These are phyloP conservation scores for Papilio aristodemus DNA, from an alignment of 1,140 invertebrate species.

Conservation along the genomic window DNA sequence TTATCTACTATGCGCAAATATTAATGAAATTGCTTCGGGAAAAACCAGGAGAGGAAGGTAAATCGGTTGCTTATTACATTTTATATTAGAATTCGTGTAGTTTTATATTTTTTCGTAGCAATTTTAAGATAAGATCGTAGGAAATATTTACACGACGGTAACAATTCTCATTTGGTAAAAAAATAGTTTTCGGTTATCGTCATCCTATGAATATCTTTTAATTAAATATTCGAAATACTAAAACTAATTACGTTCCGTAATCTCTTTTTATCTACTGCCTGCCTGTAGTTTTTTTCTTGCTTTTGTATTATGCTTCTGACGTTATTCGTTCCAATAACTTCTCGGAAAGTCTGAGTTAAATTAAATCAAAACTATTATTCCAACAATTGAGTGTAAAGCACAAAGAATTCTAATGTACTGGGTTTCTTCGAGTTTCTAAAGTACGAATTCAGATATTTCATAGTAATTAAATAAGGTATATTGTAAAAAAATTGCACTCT, in stretches of 20 bases:
- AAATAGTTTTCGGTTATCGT: neutral
- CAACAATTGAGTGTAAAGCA: no score
- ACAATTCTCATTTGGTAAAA: neutral
- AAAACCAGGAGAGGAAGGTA: neutral
- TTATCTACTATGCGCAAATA: neutral
- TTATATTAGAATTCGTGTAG: neutral
- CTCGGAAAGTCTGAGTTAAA: neutral
- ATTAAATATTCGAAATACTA: neutral
- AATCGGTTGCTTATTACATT: neutral
- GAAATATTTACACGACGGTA: neutral
- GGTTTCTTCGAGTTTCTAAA: no score
- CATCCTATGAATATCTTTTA: neutral
- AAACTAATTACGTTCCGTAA: no score
- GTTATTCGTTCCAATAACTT: no score
- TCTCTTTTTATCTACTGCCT: no score
- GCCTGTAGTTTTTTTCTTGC: no score
- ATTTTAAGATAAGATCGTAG: neutral
- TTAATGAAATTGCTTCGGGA: neutral
- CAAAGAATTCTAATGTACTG: no score
- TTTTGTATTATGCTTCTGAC: no score
- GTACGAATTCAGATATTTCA: no score
- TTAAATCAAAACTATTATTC: neutral
- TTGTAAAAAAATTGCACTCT: no score
- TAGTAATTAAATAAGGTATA: no score
- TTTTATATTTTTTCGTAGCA: neutral